These are phyloP conservation scores for Polydrusus tereticollis DNA, from an alignment of 2,888 invertebrate species.

Conservation along the genomic window DNA sequence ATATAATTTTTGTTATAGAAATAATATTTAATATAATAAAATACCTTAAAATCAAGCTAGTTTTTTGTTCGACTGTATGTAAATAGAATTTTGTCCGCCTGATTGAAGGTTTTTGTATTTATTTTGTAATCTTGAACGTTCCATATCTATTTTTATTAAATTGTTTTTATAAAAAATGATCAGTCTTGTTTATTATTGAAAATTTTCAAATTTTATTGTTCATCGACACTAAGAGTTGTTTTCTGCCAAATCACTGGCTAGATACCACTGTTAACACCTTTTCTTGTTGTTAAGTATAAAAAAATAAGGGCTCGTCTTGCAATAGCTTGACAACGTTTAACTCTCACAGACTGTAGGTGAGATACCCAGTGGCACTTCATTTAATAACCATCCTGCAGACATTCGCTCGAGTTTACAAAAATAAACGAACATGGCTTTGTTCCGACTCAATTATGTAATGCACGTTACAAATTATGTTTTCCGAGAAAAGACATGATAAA, in stretches of 20 bases:
- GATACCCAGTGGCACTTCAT: no score
- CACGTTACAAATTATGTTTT: not conserved
- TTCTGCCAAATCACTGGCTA: not conserved
- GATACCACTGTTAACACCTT: no score
- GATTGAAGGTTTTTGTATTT: slow-evolving; percentile 57
- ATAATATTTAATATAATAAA: slow-evolving; percentile 65
- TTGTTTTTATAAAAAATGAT: slow-evolving; percentile 54
- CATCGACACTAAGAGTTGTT: not conserved
- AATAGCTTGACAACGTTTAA: no score
- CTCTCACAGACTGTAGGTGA: not conserved
- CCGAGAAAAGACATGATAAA: not conserved
- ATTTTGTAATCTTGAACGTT: slow-evolving; percentile 58
- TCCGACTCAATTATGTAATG: not conserved
- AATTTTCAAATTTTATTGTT: not conserved
- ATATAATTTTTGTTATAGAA: slow-evolving; percentile 67
- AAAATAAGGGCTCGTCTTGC: no score
- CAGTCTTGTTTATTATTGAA: slow-evolving; percentile 37
- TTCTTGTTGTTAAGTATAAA: no score
- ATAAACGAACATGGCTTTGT: not conserved
- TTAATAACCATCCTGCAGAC: not conserved
- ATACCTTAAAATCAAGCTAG: slow-evolving; percentile 54
- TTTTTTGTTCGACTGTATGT: slow-evolving; percentile 56
- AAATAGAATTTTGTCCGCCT: slow-evolving; percentile 53
- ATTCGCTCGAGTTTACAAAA: not conserved
- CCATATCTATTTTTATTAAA: slow-evolving; percentile 58